A percentile compares a stretch with the other conserved stretches of the same genome.
Conservation (phyloP, 1,140 invertebrate species). For the Drosophila miranda region DNA sequence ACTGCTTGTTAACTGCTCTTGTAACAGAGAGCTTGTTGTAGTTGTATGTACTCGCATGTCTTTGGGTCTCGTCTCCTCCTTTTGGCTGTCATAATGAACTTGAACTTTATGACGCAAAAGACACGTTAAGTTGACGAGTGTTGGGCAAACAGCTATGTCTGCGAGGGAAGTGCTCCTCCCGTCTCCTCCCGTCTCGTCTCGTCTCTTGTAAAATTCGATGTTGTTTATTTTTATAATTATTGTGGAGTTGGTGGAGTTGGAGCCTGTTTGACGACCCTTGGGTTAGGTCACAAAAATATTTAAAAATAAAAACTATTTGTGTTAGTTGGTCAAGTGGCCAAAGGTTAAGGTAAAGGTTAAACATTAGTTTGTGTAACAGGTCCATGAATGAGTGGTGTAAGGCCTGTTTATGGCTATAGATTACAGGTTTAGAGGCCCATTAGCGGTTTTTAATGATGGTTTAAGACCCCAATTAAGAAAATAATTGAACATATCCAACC, state of each 20-base stretch:
- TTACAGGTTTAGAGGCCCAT: too few species aligned
- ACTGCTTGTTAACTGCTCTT: conserved; percentile 48
- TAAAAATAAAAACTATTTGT: background rate
- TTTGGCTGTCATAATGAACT: conserved; percentile 69
- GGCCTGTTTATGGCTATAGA: too few species aligned
- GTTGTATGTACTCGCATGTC: conserved; percentile 11
- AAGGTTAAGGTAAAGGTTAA: conserved; percentile 30
- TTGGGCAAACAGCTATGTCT: conserved; percentile 36
- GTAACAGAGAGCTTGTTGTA: conserved; percentile 19
- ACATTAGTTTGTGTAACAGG: conserved; percentile 1
- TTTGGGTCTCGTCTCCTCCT: conserved; percentile 24
- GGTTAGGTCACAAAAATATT: conserved; percentile 29
- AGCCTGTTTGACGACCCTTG: conserved; percentile 14
- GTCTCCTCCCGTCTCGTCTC: too few species aligned
- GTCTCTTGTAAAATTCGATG: conserved; percentile 7
- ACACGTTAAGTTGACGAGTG: conserved; percentile 63
- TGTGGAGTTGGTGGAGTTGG: conserved; percentile 5
- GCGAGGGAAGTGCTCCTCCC: background rate
- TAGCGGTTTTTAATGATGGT: too few species aligned
- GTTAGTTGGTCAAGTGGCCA: conserved; percentile 31
- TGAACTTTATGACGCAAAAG: conserved; percentile 79
- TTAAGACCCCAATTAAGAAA: too few species aligned
- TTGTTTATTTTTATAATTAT: conserved; percentile 39
- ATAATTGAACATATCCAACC: too few species aligned
- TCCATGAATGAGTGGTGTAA: background rate